A percentile compares a stretch with the other conserved stretches of the same genome.
Conservation (phyloP, 23 tunicate species). For the Aplidium turbinatum region DNA sequence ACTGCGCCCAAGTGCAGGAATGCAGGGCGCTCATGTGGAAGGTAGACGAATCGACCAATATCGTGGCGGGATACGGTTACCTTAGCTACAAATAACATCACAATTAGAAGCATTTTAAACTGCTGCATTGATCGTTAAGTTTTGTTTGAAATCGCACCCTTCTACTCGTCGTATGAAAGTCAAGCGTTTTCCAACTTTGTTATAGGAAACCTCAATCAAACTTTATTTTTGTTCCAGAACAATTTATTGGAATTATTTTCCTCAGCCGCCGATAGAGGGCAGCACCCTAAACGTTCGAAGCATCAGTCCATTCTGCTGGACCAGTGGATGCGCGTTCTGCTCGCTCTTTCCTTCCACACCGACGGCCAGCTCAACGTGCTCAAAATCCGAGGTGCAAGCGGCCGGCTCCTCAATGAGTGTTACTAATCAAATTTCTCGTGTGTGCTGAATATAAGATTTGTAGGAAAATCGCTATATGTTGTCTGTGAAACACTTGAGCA, state of each 20-base stretch:
- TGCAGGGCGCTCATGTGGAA: constrained; percentile 76
- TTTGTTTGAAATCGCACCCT: no score
- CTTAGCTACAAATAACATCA: no score
- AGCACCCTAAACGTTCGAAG: constrained; percentile 81
- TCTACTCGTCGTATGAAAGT: background rate
- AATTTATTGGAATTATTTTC: constrained; percentile 60
- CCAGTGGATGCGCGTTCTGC: constrained; percentile 66
- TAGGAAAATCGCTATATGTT: no score
- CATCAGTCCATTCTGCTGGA: constrained; percentile 52
- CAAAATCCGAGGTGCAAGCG: constrained; percentile 54
- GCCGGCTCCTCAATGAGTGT: background rate
- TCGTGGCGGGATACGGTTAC: no score
- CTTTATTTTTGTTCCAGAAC: constrained; percentile 16
- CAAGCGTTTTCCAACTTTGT: constrained; percentile 3
- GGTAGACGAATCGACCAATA: constrained; percentile 33
- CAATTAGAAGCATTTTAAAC: no score
- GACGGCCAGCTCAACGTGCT: constrained; percentile 89
- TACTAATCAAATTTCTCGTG: background rate
- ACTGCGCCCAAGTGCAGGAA: constrained; percentile 55
- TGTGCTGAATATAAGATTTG: no score
- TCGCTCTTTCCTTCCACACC: constrained; percentile 65
- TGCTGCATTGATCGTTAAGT: no score
- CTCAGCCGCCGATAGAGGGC: constrained; percentile 67
- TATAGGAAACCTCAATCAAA: background rate
- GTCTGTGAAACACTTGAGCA: no score